Evolutionary conservation across 1,140 invertebrate genomes (phyloP).

Genomic region (Megalonaias nervosa): DNA sequence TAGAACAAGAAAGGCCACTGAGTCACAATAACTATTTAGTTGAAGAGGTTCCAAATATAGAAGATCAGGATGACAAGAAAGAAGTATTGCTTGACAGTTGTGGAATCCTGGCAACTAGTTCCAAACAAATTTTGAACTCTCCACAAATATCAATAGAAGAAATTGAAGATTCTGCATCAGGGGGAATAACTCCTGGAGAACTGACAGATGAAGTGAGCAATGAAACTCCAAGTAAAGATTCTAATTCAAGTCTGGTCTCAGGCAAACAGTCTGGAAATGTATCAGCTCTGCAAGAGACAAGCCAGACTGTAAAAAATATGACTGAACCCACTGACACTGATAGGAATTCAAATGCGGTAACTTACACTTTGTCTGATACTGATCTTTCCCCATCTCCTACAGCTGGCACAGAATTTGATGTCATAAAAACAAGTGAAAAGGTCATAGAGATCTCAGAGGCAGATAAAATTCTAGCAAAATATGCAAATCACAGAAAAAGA

Average conservation of each 20-base stretch:
- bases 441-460: slow-evolving; percentile 29
- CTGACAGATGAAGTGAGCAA: no score
- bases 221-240: no score
- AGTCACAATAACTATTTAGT: slow-evolving; percentile 28
- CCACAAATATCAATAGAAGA: slow-evolving; percentile 21
- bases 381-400: no score
- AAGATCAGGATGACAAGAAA: slow-evolving; percentile 23
- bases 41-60: slow-evolving; percentile 14
- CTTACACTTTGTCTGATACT: no score
- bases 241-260: no score
- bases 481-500: slow-evolving; percentile 2
- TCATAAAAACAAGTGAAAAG: background rate
- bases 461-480: slow-evolving; percentile 31
- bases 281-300: no score
- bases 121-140: slow-evolving; percentile 36
- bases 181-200: no score
- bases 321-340: no score
- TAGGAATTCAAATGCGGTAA: no score
- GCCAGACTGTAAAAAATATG: no score
- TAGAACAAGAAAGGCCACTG: slow-evolving; percentile 1
- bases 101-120: slow-evolving; percentile 56
- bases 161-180: background rate
- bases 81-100: slow-evolving; percentile 57
- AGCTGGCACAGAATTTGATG: no score
- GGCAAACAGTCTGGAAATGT: no score